Percentiles rank a stretch among this genome's conserved stretches.
These are phyloP conservation scores for Hydrolagus affinis DNA, from an alignment of 2,113 vertebrate species.

Conservation along the genomic window DNA sequence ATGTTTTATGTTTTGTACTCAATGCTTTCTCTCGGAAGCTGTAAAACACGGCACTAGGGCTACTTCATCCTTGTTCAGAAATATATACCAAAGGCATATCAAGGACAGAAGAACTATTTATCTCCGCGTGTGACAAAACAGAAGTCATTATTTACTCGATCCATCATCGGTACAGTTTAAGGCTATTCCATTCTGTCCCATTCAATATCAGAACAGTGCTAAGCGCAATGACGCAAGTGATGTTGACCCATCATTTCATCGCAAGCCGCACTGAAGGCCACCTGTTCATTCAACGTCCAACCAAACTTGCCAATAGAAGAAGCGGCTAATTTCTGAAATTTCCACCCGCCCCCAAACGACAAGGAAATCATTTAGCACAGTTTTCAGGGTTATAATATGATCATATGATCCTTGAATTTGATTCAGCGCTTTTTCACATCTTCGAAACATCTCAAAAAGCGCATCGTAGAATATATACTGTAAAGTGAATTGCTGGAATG, in stretches of 20 bases:
- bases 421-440: too few species aligned
- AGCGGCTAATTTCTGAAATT: background rate
- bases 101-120: conserved; percentile 24
- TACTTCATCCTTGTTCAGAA: background rate
- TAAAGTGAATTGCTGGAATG: too few species aligned
- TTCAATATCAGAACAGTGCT: background rate
- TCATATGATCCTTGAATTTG: too few species aligned
- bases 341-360: background rate
- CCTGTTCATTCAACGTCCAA: background rate
- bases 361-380: background rate
- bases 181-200: too few species aligned
- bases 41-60: background rate
- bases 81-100: background rate
- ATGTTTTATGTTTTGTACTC: conserved; percentile 15
- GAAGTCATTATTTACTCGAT: background rate
- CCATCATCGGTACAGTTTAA: background rate
- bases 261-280: background rate
- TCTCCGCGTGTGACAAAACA: background rate
- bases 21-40: conserved; percentile 8
- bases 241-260: background rate
- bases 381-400: background rate
- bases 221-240: background rate
- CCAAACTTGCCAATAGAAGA: background rate
- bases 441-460: too few species aligned
- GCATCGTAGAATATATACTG: too few species aligned